Conservation (phyloP, 2,888 invertebrate species). For the Drosophila parthenogenetica region DNA sequence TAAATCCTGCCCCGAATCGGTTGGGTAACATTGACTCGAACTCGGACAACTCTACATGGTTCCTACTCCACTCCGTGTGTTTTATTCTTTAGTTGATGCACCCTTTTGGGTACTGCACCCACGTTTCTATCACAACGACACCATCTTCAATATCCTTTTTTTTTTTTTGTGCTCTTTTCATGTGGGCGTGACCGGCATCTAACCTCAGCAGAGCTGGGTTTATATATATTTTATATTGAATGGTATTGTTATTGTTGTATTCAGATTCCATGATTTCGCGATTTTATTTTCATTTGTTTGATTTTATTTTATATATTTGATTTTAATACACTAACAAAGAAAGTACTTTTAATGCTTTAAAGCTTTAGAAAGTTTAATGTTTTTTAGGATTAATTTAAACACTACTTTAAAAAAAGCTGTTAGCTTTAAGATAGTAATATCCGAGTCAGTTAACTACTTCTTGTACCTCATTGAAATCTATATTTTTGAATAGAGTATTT, state of each 20-base stretch:
- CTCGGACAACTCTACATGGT: slow-evolving; percentile 18
- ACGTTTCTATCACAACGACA: slow-evolving; percentile 22
- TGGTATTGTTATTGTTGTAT: background rate
- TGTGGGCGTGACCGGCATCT: background rate
- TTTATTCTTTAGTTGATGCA: slow-evolving; percentile 29
- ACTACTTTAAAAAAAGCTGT: too few relatives aligned
- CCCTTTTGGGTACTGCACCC: slow-evolving; percentile 48
- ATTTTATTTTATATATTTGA: slow-evolving; percentile 14
- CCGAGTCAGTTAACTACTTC: too few relatives aligned
- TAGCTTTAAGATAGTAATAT: too few relatives aligned
- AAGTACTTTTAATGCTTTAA: background rate
- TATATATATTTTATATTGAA: slow-evolving; percentile 37
- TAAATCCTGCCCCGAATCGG: slow-evolving; percentile 67
- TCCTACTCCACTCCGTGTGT: slow-evolving; percentile 5
- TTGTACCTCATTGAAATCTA: too few relatives aligned
- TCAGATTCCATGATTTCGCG: slow-evolving; percentile 7
- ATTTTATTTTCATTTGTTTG: slow-evolving; percentile 23
- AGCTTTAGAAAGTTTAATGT: too few relatives aligned
- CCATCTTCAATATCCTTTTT: slow-evolving; percentile 60
- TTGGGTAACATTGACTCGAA: slow-evolving; percentile 34
- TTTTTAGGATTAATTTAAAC: too few relatives aligned
- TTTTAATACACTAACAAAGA: slow-evolving; percentile 1
- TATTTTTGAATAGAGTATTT: background rate
- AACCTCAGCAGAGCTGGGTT: slow-evolving; percentile 8
- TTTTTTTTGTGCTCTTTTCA: slow-evolving; percentile 7